Base-by-base conservation (phyloP, 2,888 invertebrate genomes). In the Dynastes hyllus region DNA sequence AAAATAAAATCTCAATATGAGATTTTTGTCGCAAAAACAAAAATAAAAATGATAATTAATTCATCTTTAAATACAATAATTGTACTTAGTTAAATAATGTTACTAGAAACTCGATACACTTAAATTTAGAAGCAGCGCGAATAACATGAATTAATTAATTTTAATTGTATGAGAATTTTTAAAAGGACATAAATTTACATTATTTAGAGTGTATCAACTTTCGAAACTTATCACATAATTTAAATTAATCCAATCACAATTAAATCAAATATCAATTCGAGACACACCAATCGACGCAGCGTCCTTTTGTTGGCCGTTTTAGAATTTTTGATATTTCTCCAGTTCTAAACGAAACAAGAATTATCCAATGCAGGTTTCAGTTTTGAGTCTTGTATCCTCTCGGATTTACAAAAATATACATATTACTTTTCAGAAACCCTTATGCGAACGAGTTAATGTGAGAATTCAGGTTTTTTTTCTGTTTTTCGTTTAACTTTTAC, bases 1-100 rank as follows among this genome's bases (percentile, higher is more conserved):
- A 77, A 79, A 81, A 22, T 22, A 80, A 81, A 84, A 86, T 80
- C 87, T 86, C 87, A 87, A 87, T 87, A 84, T 87, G 87, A 87
- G 87, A 84, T 85, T 83, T 22, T 80, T 70, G 78, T 29, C 76
- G 61, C 75, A 79, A 78, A 37, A 79, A 77, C 65, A 75, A 80
- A 79, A 78, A 58, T 79, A 27, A 58, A 81, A 80, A 58, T 2
- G 6, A 58, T 16, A 53, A 9, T 16, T 16, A 58, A 50, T 75
- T 63, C 80, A 81, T 79, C 81, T 82, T 79, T 77, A 63, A 63
- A 32, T 29, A 63, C 27, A 63, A 63, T 11, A 63, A 69, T 69
- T 40, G 50, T 69, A 50, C 66, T 63, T 75, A 75, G 40, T 78
- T 78, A 58, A 58, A 58, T 22, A 63, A 61, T 63, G 61, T 67